Evolutionary conservation across 1,140 invertebrate genomes (phyloP).

Genomic region (Drosophila takahashii): DNA sequence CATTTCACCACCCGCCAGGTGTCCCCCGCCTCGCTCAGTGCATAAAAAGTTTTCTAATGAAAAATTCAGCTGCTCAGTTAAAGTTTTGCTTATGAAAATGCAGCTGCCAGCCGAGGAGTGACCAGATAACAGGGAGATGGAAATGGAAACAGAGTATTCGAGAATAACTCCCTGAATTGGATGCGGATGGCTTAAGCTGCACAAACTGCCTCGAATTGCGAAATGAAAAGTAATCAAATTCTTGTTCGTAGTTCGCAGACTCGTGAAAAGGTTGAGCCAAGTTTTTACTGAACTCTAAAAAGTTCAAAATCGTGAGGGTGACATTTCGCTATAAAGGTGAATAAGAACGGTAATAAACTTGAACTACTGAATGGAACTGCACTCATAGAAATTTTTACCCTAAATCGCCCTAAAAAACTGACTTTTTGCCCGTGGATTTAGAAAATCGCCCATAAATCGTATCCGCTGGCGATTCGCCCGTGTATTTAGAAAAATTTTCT

Average conservation of each 20-base stretch:
- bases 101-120: conserved; percentile 33
- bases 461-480: too few species aligned
- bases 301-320: conserved; percentile 33
- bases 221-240: conserved; percentile 56
- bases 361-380: conserved; percentile 16
- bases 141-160: conserved; percentile 31
- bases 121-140: conserved; percentile 28
- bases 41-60: conserved; percentile 67
- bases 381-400: too few species aligned
- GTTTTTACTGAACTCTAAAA: conserved; percentile 27
- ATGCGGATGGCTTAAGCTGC: conserved; percentile 36
- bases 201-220: conserved; percentile 27
- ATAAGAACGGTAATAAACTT: conserved; percentile 10
- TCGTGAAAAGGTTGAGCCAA: conserved; percentile 32
- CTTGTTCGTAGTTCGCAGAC: conserved; percentile 34
- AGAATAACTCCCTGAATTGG: conserved; percentile 27
- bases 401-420: too few species aligned
- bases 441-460: too few species aligned
- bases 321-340: conserved; percentile 24
- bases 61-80: conserved; percentile 63
- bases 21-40: conserved; percentile 23
- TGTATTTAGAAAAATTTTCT: too few species aligned
- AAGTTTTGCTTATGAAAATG: conserved; percentile 58
- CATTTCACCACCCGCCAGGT: conserved; percentile 14
- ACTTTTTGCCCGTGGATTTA: too few species aligned